Percentiles rank a stretch among this genome's conserved stretches.
Evolutionary conservation across 37 sponge, comb jelly and placozoan genomes (phyloP).

Genomic region (Cliona cf. orientalis): DNA sequence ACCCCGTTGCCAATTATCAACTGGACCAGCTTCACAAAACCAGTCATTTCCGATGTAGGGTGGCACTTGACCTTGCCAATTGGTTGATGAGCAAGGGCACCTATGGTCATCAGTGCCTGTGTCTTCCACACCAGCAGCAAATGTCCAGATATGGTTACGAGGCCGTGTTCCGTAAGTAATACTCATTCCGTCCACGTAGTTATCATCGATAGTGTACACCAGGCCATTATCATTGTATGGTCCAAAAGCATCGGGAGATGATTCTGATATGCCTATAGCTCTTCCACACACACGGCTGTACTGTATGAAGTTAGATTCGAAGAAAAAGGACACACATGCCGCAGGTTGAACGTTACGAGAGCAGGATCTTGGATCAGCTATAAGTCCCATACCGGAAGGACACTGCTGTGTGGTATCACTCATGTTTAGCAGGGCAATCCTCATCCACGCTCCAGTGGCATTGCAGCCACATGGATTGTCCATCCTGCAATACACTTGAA

Average conservation of each 20-base stretch:
- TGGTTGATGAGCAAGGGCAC: background rate
- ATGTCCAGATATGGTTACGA: slow-evolving; percentile 13
- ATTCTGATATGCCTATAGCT: background rate
- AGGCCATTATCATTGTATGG: background rate
- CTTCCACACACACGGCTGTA: slow-evolving; percentile 16
- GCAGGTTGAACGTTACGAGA: background rate
- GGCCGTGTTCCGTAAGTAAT: background rate
- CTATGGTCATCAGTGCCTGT: background rate
- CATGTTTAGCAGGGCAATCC: slow-evolving; percentile 45
- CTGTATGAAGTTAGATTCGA: background rate
- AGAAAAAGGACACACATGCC: background rate
- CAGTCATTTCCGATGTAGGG: slow-evolving; percentile 14
- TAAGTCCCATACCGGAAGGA: background rate
- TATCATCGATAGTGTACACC: background rate
- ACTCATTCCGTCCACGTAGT: slow-evolving; percentile 11
- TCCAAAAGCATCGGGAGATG: slow-evolving; percentile 13
- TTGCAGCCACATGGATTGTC: background rate
- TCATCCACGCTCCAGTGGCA: slow-evolving; percentile 35
- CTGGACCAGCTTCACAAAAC: slow-evolving; percentile 14
- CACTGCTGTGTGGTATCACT: slow-evolving; percentile 17
- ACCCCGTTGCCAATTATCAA: too few species aligned
- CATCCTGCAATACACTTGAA: slow-evolving; percentile 1
- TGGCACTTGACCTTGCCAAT: too few species aligned
- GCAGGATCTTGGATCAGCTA: background rate
- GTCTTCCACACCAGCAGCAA: slow-evolving; percentile 5